These are phyloP conservation scores for Eupelmus urozonus DNA, from an alignment of 2,888 invertebrate species.

Conservation along the genomic window DNA sequence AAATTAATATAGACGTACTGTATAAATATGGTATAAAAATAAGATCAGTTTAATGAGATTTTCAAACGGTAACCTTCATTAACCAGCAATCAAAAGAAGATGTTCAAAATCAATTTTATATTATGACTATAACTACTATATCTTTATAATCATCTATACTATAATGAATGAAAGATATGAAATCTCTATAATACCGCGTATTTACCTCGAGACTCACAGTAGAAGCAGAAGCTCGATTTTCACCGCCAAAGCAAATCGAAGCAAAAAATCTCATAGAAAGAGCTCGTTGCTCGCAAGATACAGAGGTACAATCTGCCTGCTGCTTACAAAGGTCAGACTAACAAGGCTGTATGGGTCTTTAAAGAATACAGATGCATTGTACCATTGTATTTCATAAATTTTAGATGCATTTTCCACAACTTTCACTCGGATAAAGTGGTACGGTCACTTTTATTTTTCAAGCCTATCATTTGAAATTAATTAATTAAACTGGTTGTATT, in stretches of 20 bases:
- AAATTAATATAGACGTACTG: no score
- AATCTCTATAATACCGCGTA: no score
- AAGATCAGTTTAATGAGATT: no score
- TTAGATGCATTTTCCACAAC: conserved; percentile 9
- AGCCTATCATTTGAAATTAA: conserved; percentile 9
- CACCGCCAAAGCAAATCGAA: not conserved
- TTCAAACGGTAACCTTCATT: no score
- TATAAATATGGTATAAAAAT: no score
- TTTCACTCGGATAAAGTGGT: conserved; percentile 26
- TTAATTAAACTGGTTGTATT: not conserved
- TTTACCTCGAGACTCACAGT: no score
- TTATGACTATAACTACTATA: no score
- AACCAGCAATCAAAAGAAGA: no score
- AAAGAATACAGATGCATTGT: not conserved
- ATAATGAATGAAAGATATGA: no score
- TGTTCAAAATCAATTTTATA: no score
- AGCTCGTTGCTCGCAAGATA: not conserved
- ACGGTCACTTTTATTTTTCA: not conserved
- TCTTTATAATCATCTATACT: no score
- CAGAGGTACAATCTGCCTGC: not conserved
- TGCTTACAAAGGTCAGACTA: not conserved
- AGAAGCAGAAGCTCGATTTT: no score
- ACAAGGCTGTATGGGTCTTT: not conserved
- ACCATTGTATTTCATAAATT: conserved; percentile 39
- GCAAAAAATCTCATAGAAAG: not conserved